Evolutionary conservation across 2,888 invertebrate genomes (phyloP).

Genomic region (Iphiclides podalirius): DNA sequence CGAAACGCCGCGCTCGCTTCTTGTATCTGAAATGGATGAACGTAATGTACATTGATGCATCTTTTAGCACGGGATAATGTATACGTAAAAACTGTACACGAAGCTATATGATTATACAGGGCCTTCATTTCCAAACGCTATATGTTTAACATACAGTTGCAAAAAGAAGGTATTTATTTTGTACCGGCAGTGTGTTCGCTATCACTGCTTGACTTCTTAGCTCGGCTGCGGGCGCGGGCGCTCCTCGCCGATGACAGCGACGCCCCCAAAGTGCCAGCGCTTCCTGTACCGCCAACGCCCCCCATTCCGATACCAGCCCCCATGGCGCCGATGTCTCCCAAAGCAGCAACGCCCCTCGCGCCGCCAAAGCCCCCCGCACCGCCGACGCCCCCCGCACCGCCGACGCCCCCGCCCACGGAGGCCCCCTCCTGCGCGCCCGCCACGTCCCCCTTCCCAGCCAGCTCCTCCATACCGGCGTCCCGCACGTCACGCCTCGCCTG

Average conservation of each 20-base stretch:
- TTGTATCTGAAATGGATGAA: slow-evolving; percentile 42
- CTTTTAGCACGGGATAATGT: too few relatives aligned
- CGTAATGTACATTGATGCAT: too few relatives aligned
- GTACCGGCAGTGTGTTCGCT: slow-evolving; percentile 44
- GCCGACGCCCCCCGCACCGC: neutral
- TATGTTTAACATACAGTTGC: too few relatives aligned
- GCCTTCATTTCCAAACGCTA: too few relatives aligned
- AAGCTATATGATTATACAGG: too few relatives aligned
- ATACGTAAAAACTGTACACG: too few relatives aligned
- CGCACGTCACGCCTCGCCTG: slow-evolving; percentile 88
- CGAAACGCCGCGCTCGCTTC: slow-evolving; percentile 53
- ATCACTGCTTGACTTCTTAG: slow-evolving; percentile 34
- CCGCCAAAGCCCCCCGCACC: slow-evolving; percentile 9
- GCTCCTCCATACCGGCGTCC: slow-evolving; percentile 75
- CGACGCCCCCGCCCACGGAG: slow-evolving; percentile 1
- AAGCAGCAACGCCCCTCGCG: neutral
- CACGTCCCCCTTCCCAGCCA: slow-evolving; percentile 45
- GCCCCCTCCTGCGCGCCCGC: slow-evolving; percentile 33
- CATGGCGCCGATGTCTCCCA: neutral
- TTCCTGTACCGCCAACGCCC: slow-evolving; percentile 2
- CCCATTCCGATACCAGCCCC: slow-evolving; percentile 5
- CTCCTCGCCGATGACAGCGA: slow-evolving; percentile 20
- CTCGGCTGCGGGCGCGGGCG: slow-evolving; percentile 26
- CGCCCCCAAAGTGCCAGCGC: slow-evolving; percentile 11
- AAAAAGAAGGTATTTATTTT: too few relatives aligned